Percentiles rank a stretch among this genome's conserved stretches.
Evolutionary conservation across 2,888 invertebrate genomes (phyloP).

Genomic region (Drosophila nr. perissopoda): DNA sequence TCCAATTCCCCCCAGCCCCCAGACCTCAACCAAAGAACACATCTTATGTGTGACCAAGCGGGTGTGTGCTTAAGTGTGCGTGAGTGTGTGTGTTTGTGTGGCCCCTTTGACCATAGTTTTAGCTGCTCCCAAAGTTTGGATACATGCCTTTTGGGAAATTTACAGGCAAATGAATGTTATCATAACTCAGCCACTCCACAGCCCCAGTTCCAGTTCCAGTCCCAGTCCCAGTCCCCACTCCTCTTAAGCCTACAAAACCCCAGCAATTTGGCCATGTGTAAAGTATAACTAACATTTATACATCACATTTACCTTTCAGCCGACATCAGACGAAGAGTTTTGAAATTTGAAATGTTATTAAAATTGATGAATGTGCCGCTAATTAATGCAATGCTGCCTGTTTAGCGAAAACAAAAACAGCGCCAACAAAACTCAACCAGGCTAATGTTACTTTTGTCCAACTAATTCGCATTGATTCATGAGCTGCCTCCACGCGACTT

Average conservation of each 20-base stretch:
- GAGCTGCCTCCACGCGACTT: conserved; percentile 13
- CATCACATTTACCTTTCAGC: conserved; percentile 31
- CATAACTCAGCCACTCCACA: conserved; percentile 64
- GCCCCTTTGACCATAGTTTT: conserved; percentile 73
- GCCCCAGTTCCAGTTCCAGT: not conserved
- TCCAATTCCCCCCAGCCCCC: conserved; percentile 38
- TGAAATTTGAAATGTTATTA: conserved; percentile 77
- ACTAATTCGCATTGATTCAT: conserved; percentile 64
- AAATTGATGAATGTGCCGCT: conserved; percentile 84
- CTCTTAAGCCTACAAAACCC: conserved; percentile 34
- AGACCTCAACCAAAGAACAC: conserved; percentile 26
- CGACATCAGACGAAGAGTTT: conserved; percentile 30
- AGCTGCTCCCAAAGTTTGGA: conserved; percentile 64
- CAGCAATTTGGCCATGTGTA: conserved; percentile 43
- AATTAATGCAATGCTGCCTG: conserved; percentile 74
- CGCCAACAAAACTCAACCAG: conserved; percentile 25
- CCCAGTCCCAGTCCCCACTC: not conserved
- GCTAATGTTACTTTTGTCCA: conserved; percentile 68
- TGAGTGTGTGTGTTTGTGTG: conserved; percentile 25
- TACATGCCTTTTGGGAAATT: conserved; percentile 78
- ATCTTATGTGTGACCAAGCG: conserved; percentile 52
- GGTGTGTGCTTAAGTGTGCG: conserved; percentile 7
- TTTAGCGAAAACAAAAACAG: conserved; percentile 29
- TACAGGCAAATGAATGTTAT: conserved; percentile 80
- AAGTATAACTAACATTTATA: conserved; percentile 52